Conservation (phyloP, 2,113 vertebrate species). For the Bos javanicus region DNA sequence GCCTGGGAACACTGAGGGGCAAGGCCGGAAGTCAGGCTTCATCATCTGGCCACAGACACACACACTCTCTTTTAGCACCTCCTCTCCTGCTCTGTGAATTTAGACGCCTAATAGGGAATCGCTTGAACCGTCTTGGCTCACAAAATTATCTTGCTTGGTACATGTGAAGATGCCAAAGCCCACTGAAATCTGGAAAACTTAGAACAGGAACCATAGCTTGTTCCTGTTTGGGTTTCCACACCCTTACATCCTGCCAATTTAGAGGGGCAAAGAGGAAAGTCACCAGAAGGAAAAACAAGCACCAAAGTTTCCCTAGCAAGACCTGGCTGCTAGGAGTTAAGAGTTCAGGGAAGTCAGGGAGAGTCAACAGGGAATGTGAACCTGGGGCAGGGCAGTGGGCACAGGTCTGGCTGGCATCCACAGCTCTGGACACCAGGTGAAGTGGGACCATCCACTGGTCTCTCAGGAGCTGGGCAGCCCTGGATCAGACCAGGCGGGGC, state of each 20-base stretch:
- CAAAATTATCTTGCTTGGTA: neutral
- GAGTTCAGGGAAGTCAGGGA: neutral
- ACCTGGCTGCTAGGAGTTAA: neutral
- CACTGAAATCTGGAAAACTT: neutral
- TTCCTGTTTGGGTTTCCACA: neutral
- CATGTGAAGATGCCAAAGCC: neutral
- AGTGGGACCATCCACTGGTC: neutral
- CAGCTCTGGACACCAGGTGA: neutral
- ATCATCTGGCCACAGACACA: neutral
- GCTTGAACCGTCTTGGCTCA: neutral
- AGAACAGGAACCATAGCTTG: neutral
- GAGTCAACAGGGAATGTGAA: neutral
- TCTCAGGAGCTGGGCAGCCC: neutral
- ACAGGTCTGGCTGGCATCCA: neutral
- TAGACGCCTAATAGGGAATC: neutral
- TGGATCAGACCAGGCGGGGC: neutral
- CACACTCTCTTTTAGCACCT: neutral
- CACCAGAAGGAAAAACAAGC: neutral
- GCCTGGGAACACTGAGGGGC: too few species aligned
- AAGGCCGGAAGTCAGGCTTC: neutral
- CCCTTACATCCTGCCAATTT: neutral
- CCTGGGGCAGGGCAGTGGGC: rapidly evolving
- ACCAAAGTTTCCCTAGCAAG: neutral
- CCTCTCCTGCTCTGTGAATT: neutral
- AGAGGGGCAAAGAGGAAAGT: neutral